Percentiles rank a stretch among this genome's conserved stretches.
Conservation (phyloP, 2,888 invertebrate species). For the Melitaea athalia region DNA sequence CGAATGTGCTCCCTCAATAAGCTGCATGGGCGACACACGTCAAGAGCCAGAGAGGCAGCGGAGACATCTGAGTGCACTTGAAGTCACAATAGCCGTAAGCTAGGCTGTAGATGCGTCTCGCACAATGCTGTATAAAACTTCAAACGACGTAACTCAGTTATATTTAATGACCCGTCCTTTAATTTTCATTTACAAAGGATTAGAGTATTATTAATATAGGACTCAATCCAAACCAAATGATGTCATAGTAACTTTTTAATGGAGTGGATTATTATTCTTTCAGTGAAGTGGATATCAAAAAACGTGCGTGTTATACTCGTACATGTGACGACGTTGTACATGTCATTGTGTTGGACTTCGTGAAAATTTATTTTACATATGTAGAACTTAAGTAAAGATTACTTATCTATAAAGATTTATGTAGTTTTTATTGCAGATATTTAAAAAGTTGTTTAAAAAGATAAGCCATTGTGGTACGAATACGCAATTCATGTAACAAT, state of each 20-base stretch:
- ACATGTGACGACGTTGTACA: no score
- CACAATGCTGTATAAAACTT: constrained; percentile 35
- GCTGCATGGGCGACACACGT: constrained; percentile 45
- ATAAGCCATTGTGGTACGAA: no score
- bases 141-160: constrained; percentile 35
- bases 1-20: constrained; percentile 38
- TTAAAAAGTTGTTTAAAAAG: no score
- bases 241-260: neutral
- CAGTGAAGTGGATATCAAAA: neutral
- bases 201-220: constrained; percentile 18
- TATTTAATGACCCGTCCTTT: constrained; percentile 35
- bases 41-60: constrained; percentile 43
- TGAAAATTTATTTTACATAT: no score
- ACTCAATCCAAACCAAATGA: neutral
- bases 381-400: no score
- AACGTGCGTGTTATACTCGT: neutral
- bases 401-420: no score
- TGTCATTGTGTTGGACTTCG: no score
- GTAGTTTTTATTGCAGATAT: no score
- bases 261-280: constrained; percentile 1
- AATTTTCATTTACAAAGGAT: constrained; percentile 21
- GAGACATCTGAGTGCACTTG: constrained; percentile 54
- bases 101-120: constrained; percentile 32
- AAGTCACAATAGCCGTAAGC: constrained; percentile 45
- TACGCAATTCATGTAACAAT: no score